Evolutionary conservation across 2,888 invertebrate species (phyloP), one percentile per base, ranked within the genome.

Genomic region (Eulithis prunata): DNA sequence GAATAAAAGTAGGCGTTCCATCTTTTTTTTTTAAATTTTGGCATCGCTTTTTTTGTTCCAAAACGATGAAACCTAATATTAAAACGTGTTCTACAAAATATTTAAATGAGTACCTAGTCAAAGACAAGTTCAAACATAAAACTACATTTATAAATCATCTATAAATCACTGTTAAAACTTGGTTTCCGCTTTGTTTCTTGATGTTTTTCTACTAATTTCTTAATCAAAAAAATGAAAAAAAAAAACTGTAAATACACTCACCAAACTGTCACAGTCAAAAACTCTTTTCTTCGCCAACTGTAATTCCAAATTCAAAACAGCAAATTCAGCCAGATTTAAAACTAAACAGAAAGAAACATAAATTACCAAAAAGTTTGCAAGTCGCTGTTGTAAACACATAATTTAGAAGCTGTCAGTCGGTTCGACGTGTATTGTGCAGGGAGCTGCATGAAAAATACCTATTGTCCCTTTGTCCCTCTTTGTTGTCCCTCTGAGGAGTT

Each of bases 361-460:
- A 71, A 72, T 74, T 65, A 68, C 65, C 64, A 66, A 70, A 70
- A 72, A 71, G 64, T 72, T 71, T 55, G 61, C 61, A 55, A 64
- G 45, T 51, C 38, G 69, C 67, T 62, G 47, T 55, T 54, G 71
- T 63, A 74, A 74, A 74, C 74, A 75, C 75, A 76, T 76, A 75
- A 73, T 69, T 76, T 72, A 75, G 68, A 21, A 58, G 67, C 71
- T 74, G 76, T 74, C 76, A 75, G 21, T 69, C 62, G 62, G 38
- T 55, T 53, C 60, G 67, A 68, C 67, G 49, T 64, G 54, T 54
- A 68, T 70, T 72, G 72, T 69, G 51, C 57, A 54, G 62, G 70
- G 68, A 71, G 58, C 58, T 56, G 71, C 76, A 79, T 75, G 80
- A 77, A 83, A 83, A 83, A 82, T 78, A 80, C 71, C 76, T 68